Evolutionary conservation across 2,888 invertebrate species (phyloP), one percentile per base, ranked within the genome.

Genomic region (Mellilla xanthometata): DNA sequence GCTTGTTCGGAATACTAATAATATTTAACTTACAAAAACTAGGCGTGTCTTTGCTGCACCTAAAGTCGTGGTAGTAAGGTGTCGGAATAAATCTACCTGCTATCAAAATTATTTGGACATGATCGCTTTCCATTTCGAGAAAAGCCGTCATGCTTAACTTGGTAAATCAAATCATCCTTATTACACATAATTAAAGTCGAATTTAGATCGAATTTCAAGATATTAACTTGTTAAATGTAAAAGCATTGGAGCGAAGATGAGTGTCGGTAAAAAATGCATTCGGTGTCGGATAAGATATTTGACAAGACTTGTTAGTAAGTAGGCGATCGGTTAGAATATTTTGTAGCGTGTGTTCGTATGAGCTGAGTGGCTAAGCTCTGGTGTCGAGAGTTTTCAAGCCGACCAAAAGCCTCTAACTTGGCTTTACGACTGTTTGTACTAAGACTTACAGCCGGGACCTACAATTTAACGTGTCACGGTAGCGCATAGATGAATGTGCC

Each of bases 201-300:
- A 15, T 42, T 49, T 43, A n/a, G 42, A 19, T 10, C 11, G 7
- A 13, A 11, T 28, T 23, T 5, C 27, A 23, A 23, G 10, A 9
- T n/a, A 19, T 23, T 19, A 32, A 46, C 27, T 44, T 47, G 42
- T 26, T 23, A 11, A 42, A 34, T 49, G 43, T 53, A 47, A 33
- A 34, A 12, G 12, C 51, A 51, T 42, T 53, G 44, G 44, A 56
- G 49, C 56, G 53, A 53, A 53, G 52, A 56, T 56, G 51, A 43
- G 45, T 44, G 43, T 26, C 15, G 44, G 41, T 39, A 46, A 51
- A 54, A 54, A 46, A 44, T 45, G 46, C 36, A 39, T 39, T 32
- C 12, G 34, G 30, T 52, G 49, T 52, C 48, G 44, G 45, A 33
- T 34, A 31, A 39, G 34, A 38, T 38, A 13, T 51, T 39, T 49